Evolutionary conservation across 2,797 vertebrate genomes (phyloP), one percentile per base, ranked within the genome.

Genomic region (Catharus ustulatus): DNA sequence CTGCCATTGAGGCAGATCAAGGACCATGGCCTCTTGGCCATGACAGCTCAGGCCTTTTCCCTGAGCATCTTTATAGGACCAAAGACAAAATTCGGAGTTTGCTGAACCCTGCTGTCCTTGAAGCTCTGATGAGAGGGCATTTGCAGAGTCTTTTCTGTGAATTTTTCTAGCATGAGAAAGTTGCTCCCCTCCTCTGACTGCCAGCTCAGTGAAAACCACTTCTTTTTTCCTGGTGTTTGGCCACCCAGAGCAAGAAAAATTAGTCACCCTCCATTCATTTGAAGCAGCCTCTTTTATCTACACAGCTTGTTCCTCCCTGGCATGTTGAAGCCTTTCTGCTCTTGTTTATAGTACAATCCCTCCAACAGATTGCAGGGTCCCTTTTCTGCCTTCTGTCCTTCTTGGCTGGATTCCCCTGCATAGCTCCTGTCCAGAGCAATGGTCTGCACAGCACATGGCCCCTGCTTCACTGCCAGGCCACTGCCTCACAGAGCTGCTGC

Each of bases 341-440:
- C 82, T 92, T 96, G 94, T 94, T 93, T 95, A 95, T 93, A 92
- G 66, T 84, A 94, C 75, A 95, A 89, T 68, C 81, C n/a, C 82
- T 94, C 84, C 76, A 95, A 93, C 93, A 97, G 90, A 93, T 93
- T 96, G 95, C 87, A 89, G 92, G 79, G 87, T 94, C 93, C 95
- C 93, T 95, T 94, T 89, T 94, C 84, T 90, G 92, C 94, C 96
- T 95, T 95, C 95, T 96, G 95, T 95, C 92, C 94, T 89, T 95
- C 76, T 95, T 95, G 94, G 95, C 95, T 81, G 79, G 62, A 42
- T 96, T 95, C 87, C 95, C 81, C 69, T 93, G 84, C 80, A 40
- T 84, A 94, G 91, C 87, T 93, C 68, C 94, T 77, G 92, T 94
- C 87, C 93, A 96, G 88, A 93, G 81, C 93, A 89, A 90, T 84